Evolutionary conservation across 1,140 invertebrate species (phyloP).

Genomic region (Trachymyrmex cornetzi): DNA sequence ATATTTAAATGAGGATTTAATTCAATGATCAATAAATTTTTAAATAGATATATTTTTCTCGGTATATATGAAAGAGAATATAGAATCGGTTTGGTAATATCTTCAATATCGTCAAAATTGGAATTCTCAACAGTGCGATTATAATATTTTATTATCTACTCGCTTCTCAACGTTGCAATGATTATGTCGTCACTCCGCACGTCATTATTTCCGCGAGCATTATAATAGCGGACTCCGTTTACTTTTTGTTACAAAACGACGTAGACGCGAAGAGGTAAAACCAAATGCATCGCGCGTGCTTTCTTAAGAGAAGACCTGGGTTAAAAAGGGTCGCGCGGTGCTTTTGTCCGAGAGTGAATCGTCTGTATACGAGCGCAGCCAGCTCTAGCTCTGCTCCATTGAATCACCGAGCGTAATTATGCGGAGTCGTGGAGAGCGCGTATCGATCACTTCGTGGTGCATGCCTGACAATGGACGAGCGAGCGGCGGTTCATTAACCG

Average conservation of each 20-base stretch:
- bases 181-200: slow-evolving; percentile 42
- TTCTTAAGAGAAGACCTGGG: slow-evolving; percentile 58
- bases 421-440: slow-evolving; percentile 68
- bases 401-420: slow-evolving; percentile 74
- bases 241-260: slow-evolving; percentile 52
- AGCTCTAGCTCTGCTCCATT: slow-evolving; percentile 59
- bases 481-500: slow-evolving; percentile 75
- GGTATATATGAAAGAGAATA: neutral
- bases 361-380: slow-evolving; percentile 40
- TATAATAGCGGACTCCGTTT: slow-evolving; percentile 51
- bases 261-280: slow-evolving; percentile 24
- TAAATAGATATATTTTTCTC: too few species aligned
- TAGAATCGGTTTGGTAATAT: neutral
- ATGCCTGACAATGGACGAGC: slow-evolving; percentile 71
- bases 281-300: slow-evolving; percentile 4
- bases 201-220: slow-evolving; percentile 47
- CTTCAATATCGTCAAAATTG: neutral
- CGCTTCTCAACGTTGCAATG: slow-evolving; percentile 37
- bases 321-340: slow-evolving; percentile 71
- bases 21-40: too few species aligned
- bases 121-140: neutral
- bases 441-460: slow-evolving; percentile 70
- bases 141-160: slow-evolving; percentile 30
- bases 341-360: slow-evolving; percentile 72
- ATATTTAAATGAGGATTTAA: too few species aligned